These are phyloP conservation scores for Catotricha subobsoleta DNA, from an alignment of 2,888 invertebrate species.

Conservation along the genomic window DNA sequence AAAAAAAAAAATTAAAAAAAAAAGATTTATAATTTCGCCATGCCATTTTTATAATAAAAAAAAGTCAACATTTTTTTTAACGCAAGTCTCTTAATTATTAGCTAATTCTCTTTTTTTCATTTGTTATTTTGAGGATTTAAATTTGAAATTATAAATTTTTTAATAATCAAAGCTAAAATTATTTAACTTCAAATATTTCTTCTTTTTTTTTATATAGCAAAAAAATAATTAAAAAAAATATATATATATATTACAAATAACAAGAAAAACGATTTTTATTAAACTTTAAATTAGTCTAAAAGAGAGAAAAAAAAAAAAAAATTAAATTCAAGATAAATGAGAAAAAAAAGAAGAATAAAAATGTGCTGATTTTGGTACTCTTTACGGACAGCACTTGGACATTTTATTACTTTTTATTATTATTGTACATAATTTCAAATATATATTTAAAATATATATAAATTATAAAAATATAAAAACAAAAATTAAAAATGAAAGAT, in stretches of 20 bases:
- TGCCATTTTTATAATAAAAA: not conserved
- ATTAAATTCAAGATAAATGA: not conserved
- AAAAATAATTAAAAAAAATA: too few species aligned
- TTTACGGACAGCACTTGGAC: too few species aligned
- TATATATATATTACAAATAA: not conserved
- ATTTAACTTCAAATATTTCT: too few species aligned
- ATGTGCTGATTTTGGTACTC: too few species aligned
- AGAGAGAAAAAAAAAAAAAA: not conserved
- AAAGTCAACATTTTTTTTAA: not conserved
- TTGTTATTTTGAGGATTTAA: too few species aligned
- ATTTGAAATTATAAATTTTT: too few species aligned
- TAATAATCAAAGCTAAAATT: too few species aligned
- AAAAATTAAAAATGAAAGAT: conserved; percentile 1
- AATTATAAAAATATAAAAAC: conserved; percentile 2
- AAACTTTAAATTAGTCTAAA: too few species aligned
- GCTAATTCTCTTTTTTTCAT: not conserved
- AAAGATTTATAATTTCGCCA: not conserved
- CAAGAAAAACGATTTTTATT: not conserved
- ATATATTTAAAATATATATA: not conserved
- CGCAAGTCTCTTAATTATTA: not conserved
- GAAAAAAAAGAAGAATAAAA: not conserved
- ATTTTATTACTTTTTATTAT: not conserved
- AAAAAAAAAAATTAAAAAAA: not conserved
- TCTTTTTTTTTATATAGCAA: too few species aligned
- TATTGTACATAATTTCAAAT: not conserved